Evolutionary conservation across 2,888 invertebrate genomes (phyloP), one percentile per base, ranked within the genome.

Genomic region (Camponotus fellah): DNA sequence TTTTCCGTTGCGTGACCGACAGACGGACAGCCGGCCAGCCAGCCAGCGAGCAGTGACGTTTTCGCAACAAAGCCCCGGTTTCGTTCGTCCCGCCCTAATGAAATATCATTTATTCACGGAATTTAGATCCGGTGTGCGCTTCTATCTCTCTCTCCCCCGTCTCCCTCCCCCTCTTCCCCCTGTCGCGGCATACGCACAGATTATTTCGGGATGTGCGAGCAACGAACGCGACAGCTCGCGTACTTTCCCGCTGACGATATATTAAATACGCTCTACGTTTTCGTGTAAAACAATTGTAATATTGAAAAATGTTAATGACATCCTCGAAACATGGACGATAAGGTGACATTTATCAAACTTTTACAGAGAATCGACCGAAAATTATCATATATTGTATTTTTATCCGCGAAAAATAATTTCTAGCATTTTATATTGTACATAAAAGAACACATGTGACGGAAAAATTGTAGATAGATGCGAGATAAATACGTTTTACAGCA

Each of bases 71-170:
- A 77, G 69, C 77, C 58, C 69, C 43, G 69, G 58, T 77, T 77
- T 77, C 69, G 77, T 77, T 77, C 77, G 77, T 58, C 43, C 49
- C 77, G 56, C 77, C 77, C 77, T 77, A 77, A 77, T 77, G 77
- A 77, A 77, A 77, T 77, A 77, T 77, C 77, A 77, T 77, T 77
- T 77, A 77, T 77, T 77, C 56, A 77, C 77, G 43, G 77, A 77
- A 77, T 77, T 69, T 77, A 77, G 77, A 77, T 77, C 69, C 43
- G 77, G 56, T 43, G 77, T 53, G 17, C 40, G 37, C 17, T 40
- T 66, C 53, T 5, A 10, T 53, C 64, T 76, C 66, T 40, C n/a
- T n/a, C 21, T 40, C 40, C 17, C 21, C 71, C 17, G 14, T 56
- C 34, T 6, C 46, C 46, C 21, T 34, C 21, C 32, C 40, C 43